These are phyloP conservation scores for Psittacula echo DNA, from an alignment of 2,797 vertebrate species.

Conservation along the genomic window DNA sequence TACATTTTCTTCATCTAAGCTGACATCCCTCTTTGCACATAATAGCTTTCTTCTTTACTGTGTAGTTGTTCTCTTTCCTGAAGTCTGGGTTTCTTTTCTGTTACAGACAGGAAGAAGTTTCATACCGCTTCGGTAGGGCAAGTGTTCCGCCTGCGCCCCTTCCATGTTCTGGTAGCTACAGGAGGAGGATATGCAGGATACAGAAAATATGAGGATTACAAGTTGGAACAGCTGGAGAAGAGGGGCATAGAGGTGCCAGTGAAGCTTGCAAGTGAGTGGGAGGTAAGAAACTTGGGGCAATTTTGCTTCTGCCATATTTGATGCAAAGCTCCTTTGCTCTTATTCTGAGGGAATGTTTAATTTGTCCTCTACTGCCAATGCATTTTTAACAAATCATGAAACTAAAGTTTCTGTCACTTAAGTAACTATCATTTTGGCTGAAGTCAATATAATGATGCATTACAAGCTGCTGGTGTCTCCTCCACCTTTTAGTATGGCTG, in stretches of 20 bases:
- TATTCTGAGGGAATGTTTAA: neutral
- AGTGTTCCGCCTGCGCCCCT: slow-evolving; percentile 78
- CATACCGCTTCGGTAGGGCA: slow-evolving; percentile 70
- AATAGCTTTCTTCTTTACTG: neutral
- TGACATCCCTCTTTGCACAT: neutral
- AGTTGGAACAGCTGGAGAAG: slow-evolving; percentile 74
- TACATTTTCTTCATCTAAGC: neutral
- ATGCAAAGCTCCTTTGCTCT: neutral
- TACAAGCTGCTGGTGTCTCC: neutral
- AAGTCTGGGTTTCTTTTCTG: neutral
- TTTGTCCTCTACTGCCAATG: neutral
- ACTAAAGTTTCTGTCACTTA: neutral
- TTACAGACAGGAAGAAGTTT: slow-evolving; percentile 75
- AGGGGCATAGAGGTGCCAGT: slow-evolving; percentile 81
- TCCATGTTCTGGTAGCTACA: slow-evolving; percentile 85
- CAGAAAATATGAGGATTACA: slow-evolving; percentile 85
- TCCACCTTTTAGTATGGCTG: neutral
- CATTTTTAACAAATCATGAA: neutral
- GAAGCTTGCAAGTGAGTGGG: slow-evolving; percentile 81
- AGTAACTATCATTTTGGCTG: neutral
- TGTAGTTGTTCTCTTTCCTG: neutral
- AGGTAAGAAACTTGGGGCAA: slow-evolving; percentile 78
- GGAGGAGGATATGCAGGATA: slow-evolving; percentile 89
- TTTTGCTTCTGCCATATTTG: neutral
- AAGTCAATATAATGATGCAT: neutral